Base-by-base conservation (phyloP, 1,140 invertebrate species). In the Cyphomyrmex costatus region DNA sequence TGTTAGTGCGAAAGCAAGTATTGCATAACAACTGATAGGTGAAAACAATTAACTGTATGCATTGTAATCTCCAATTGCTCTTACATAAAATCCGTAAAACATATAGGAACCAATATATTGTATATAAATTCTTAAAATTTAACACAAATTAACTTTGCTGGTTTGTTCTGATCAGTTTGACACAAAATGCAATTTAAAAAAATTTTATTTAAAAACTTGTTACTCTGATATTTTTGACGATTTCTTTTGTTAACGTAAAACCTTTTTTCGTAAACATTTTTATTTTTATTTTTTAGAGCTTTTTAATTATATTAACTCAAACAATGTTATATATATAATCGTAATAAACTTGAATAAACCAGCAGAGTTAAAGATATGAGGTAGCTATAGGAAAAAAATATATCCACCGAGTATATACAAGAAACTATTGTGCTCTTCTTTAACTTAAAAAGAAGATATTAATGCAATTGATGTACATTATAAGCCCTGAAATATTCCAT, bases 1-100 rank as follows among this genome's bases (percentile, higher is more conserved):
- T 89, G 83, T 93, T 93, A 94, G 90, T 93, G 92, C 89, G 90
- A 82, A 82, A 90, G 73, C 88, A 89, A 86, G 66, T 92, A 91
- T 82, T 68, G 82, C 79, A 83, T 53, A 83, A 85, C 49, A 27
- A 42, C 19, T 86, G 46, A 76, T 5, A 56, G 6, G 56, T 63
- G 46, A 49, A 87, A 60, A 78, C 14, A 33, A n/a, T 88, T 33
- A 49, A 79, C 63, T 71, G 63, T 82, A 85, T 24, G 42, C 33
- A 86, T 61, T 19, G 7, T 56, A 42, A 89, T 84, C 85, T 27
- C 16, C n/a, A 27, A 21, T 76, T 8, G 19, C 12, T n/a, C 63
- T 30, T 16, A 46, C 24, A 36, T 14, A 27, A 61, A 77, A 30
- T 8, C 5, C 8, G 12, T 8, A 27, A 49, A 49, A 14, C 27